Evolutionary conservation across 2,113 vertebrate genomes (phyloP).

Genomic region (Oryzias celebensis): DNA sequence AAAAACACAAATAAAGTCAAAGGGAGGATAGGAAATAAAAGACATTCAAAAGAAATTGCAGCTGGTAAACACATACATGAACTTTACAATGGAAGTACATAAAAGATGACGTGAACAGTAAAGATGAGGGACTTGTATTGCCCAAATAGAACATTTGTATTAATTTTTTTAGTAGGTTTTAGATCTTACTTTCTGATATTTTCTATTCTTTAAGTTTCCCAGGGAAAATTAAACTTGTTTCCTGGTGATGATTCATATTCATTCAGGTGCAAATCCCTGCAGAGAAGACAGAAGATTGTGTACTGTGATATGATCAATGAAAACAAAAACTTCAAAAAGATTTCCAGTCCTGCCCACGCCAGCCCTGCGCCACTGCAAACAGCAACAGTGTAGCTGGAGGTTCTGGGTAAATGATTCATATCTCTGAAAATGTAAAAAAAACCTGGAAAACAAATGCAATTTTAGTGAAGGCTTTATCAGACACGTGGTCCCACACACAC

Average conservation of each 20-base stretch:
- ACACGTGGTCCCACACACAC: neutral
- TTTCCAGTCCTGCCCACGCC: constrained; percentile 18
- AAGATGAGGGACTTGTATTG: neutral
- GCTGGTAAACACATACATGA: neutral
- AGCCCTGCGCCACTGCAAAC: constrained; percentile 7
- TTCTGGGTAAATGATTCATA: constrained; percentile 21
- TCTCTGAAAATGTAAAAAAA: constrained; percentile 12
- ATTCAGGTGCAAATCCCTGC: constrained; percentile 24
- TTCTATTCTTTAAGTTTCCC: neutral
- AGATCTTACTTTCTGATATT: too few species aligned
- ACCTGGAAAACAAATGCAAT: constrained; percentile 3
- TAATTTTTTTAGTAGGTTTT: too few species aligned
- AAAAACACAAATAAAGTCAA: constrained; percentile 37
- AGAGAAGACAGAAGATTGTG: neutral
- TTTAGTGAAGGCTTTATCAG: neutral
- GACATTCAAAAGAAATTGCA: constrained; percentile 8
- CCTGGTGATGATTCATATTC: neutral
- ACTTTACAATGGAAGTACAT: neutral
- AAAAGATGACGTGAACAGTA: too few species aligned
- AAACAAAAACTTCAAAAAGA: constrained; percentile 26
- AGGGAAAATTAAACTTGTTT: neutral
- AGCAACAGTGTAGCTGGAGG: constrained; percentile 9
- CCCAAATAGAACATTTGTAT: neutral
- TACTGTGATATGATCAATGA: constrained; percentile 11
- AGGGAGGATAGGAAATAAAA: constrained; percentile 22